phyloP scores from a whole-genome alignment of 1,140 invertebrate species.

The Drosophila lacteicornis region DNA sequence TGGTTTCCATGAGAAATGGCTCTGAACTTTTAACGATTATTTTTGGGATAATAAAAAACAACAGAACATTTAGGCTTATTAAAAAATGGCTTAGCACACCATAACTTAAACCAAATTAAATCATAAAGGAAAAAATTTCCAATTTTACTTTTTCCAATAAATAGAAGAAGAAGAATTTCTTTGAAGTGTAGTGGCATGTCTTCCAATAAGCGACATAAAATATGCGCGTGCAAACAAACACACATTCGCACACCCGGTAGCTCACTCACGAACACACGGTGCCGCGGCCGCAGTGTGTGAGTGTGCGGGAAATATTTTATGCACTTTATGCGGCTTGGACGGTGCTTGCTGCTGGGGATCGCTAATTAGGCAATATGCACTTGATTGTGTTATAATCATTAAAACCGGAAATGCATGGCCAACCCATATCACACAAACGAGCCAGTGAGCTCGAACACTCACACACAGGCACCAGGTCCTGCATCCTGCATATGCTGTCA shows the following conservation, averaged over 20 bases:
- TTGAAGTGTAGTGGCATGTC: slow-evolving; percentile 47
- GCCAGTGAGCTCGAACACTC: not conserved
- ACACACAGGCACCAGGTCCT: not conserved
- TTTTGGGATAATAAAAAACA: no score
- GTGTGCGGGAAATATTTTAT: slow-evolving; percentile 71
- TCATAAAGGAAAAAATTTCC: no score
- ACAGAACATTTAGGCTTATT: no score
- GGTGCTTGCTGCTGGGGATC: slow-evolving; percentile 42
- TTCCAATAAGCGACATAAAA: slow-evolving; percentile 73
- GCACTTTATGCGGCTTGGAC: slow-evolving; percentile 69
- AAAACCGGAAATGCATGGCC: slow-evolving; percentile 74
- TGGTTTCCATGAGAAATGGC: no score
- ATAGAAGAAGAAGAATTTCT: not conserved
- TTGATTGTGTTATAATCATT: slow-evolving; percentile 83
- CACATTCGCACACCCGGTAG: slow-evolving; percentile 5
- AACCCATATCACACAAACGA: slow-evolving; percentile 22
- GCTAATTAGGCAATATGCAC: slow-evolving; percentile 83
- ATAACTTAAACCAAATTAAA: no score
- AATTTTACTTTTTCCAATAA: no score
- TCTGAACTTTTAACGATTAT: no score
- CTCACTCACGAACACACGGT: slow-evolving; percentile 14
- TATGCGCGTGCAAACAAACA: slow-evolving; percentile 32
- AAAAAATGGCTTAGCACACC: no score
- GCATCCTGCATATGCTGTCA: not conserved
- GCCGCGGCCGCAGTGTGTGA: slow-evolving; percentile 37